Percentiles rank a stretch among this genome's conserved stretches.
Evolutionary conservation across 2,113 vertebrate species (phyloP).

Genomic region (Eclectus roratus): DNA sequence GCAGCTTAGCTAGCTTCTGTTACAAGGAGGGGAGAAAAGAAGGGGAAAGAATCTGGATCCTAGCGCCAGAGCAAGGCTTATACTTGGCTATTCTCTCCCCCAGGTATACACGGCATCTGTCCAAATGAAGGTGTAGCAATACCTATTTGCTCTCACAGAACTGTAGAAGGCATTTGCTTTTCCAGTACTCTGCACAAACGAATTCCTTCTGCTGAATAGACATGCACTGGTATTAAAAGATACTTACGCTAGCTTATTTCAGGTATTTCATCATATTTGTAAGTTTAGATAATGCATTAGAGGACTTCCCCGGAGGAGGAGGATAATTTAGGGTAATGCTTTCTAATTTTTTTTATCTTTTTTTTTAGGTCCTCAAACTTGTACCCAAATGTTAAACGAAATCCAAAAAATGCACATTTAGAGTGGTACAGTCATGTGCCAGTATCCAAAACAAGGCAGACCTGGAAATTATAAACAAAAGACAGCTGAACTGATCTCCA

Average conservation of each 20-base stretch:
- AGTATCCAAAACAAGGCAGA: not conserved
- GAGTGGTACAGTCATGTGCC: not conserved
- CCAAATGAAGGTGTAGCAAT: not conserved
- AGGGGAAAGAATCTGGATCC: not conserved
- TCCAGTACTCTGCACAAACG: not conserved
- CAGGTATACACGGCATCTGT: not conserved
- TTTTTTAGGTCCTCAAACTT: not conserved
- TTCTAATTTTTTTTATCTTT: too few species aligned
- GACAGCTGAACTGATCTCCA: not conserved
- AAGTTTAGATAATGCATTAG: not conserved
- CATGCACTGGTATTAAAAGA: not conserved
- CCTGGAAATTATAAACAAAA: not conserved
- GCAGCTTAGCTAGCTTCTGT: not conserved
- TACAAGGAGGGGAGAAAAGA: not conserved
- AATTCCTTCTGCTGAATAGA: not conserved
- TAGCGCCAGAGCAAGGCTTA: not conserved
- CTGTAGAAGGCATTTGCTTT: rapidly evolving
- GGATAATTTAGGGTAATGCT: not conserved
- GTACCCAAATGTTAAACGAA: not conserved
- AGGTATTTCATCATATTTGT: not conserved
- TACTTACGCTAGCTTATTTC: not conserved
- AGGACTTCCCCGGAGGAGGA: not conserved
- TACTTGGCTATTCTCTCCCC: not conserved
- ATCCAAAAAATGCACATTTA: not conserved
- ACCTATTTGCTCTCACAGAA: not conserved